Base-by-base conservation (phyloP, 2,888 invertebrate genomes). In the Cloeon dipterum region DNA sequence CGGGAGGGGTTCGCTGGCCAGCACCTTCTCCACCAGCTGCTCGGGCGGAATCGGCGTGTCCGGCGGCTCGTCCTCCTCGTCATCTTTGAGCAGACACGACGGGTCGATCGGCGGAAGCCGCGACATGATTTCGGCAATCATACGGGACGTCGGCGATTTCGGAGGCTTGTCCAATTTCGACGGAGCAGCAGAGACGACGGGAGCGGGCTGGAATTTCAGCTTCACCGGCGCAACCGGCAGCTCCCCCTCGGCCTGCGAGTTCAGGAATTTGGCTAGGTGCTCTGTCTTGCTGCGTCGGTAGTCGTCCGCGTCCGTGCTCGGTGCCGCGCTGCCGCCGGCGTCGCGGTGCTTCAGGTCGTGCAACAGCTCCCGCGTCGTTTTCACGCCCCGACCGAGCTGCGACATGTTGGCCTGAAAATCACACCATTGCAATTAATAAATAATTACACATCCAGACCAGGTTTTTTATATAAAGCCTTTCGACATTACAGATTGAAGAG, bases 281-380 rank as follows among this genome's bases (percentile, higher is more conserved):
- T 56, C 57, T 34, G 49, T 54, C 42, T 54, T 52, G 42, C 50
- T 54, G 37, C 57, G 54, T 25, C 57, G 50, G 42, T 58, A 44
- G 35, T 47, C 47, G 42, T 38, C 38, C 39, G 51, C 53, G 42
- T 47, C 50, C 43, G 47, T 51, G 26, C 23, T 38, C 43, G 53
- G 53, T 49, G 53, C 34, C 18, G 42, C 33, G 46, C 65, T 54
- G 51, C 65, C 52, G 53, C 67, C 61, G 44, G 68, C 66, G 25
- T 65, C 65, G 35, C 54, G 51, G 36, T 53, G 57, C 56, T 74
- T 74, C 46, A 83, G 63, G 54, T 78, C 74, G 37, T 75, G 78
- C 41, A 85, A 60, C 38, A 86, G 58, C 54, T 86, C 81, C 51
- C 78, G 73, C 1, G 85, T 86, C 19, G 76, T 77, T 56, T 75